phyloP scores from a whole-genome alignment of 2,113 vertebrate genomes.

The Eudorcas thomsonii region DNA sequence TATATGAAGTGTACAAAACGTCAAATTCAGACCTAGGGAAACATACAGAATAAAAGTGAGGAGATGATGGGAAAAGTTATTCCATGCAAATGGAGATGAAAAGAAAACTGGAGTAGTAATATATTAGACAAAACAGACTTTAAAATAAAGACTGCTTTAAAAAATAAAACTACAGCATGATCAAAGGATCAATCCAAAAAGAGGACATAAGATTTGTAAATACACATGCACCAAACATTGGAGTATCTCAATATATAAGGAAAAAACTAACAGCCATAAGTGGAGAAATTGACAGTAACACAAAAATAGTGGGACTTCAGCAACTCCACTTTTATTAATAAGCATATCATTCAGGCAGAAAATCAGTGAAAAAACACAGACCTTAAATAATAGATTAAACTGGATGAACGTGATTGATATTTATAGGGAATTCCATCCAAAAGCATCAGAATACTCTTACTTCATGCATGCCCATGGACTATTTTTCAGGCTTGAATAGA shows the following conservation, averaged over 20 bases:
- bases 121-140: too few species aligned
- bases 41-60: neutral
- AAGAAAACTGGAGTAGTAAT: too few species aligned
- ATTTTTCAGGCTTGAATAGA: neutral
- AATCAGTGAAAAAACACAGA: neutral
- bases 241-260: neutral
- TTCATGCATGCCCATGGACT: rapidly evolving
- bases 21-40: neutral
- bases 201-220: neutral
- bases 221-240: neutral
- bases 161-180: neutral
- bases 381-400: neutral
- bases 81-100: neutral
- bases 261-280: neutral
- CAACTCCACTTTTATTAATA: neutral
- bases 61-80: neutral
- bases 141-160: neutral
- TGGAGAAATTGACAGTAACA: neutral
- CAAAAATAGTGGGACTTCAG: neutral
- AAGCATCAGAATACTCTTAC: neutral
- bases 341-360: neutral
- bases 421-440: neutral
- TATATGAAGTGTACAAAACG: neutral
- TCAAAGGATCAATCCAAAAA: neutral
- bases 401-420: neutral